These are phyloP conservation scores for Quadroppia sp. DNA, from an alignment of 2,888 invertebrate genomes.

Conservation along the genomic window DNA sequence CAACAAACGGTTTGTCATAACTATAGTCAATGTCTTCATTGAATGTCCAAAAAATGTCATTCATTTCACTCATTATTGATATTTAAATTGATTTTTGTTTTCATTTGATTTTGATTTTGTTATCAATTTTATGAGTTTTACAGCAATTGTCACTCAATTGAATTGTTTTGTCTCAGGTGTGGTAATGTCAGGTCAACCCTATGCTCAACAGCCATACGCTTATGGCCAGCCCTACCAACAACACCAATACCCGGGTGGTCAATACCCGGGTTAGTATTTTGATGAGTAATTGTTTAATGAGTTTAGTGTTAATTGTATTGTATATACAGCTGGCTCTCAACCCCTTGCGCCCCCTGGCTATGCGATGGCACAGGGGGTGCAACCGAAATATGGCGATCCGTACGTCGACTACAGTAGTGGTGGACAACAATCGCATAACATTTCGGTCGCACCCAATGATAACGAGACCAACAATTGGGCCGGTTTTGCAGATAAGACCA, in stretches of 20 bases:
- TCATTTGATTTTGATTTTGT: no score
- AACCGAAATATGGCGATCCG: background rate
- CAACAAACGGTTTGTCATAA: no score
- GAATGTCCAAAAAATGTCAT: no score
- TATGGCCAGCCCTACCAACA: background rate
- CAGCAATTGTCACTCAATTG: background rate
- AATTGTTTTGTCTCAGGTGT: background rate
- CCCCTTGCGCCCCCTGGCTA: background rate
- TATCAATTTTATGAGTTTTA: background rate
- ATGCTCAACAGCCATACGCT: background rate
- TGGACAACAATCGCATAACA: background rate
- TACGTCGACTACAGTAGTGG: background rate
- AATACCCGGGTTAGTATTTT: slow-evolving; percentile 23
- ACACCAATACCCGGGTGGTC: background rate
- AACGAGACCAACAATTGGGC: slow-evolving; percentile 36
- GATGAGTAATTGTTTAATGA: background rate
- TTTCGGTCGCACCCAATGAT: slow-evolving; percentile 6
- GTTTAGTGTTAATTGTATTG: background rate
- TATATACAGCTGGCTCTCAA: background rate
- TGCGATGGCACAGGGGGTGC: background rate
- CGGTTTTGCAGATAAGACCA: slow-evolving; percentile 45
- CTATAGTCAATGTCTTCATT: no score
- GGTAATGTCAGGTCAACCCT: background rate
- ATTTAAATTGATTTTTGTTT: no score
- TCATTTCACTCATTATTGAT: no score